Conservation (phyloP, 1,140 invertebrate species). For the Ylistrum balloti region DNA sequence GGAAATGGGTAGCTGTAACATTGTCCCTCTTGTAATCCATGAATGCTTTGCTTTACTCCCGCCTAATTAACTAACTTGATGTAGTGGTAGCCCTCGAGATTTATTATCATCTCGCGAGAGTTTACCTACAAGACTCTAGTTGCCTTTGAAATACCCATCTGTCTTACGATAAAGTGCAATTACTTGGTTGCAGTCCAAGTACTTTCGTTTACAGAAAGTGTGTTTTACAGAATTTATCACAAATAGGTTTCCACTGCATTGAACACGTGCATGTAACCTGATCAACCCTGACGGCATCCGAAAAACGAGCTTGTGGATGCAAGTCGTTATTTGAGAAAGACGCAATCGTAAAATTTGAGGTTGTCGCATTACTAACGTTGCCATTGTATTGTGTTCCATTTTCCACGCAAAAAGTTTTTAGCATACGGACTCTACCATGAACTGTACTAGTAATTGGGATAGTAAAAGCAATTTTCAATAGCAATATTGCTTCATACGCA, state of each 20-base stretch:
- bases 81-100: neutral
- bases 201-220: constrained; percentile 6
- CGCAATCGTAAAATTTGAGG: neutral
- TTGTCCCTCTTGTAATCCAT: neutral
- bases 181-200: constrained; percentile 23
- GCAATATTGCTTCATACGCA: no score
- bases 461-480: no score
- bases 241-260: constrained; percentile 19
- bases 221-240: neutral
- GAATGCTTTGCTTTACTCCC: neutral
- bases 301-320: neutral
- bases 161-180: constrained; percentile 26
- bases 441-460: no score
- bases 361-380: neutral
- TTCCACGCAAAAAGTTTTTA: neutral
- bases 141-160: neutral
- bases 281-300: constrained; percentile 1
- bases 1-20: neutral
- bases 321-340: neutral
- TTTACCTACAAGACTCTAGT: neutral
- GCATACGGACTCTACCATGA: no score
- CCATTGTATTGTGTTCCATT: neutral
- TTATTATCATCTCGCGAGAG: neutral
- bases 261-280: constrained; percentile 11
- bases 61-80: neutral